A percentile compares a stretch with the other conserved stretches of the same genome.
Evolutionary conservation across 1,140 invertebrate species (phyloP).

Genomic region (Periplaneta americana): DNA sequence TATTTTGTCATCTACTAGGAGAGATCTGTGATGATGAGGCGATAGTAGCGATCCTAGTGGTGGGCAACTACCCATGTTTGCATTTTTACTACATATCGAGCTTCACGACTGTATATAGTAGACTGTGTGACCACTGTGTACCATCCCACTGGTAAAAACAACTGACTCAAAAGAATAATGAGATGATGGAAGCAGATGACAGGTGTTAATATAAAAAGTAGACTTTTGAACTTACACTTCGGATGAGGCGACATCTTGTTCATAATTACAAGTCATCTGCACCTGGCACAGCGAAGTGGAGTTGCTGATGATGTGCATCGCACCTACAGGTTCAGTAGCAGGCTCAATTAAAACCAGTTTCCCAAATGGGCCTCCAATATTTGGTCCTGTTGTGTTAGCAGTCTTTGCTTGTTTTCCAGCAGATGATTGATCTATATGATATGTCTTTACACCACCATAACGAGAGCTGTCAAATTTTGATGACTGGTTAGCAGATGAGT

Average conservation of each 20-base stretch:
- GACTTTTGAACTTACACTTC: background rate
- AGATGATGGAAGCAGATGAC: no score
- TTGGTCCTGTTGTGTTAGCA: background rate
- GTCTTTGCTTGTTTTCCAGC: background rate
- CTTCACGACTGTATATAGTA: no score
- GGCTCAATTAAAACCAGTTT: background rate
- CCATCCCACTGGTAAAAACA: no score
- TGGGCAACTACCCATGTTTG: no score
- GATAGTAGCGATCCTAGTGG: no score
- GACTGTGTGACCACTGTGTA: no score
- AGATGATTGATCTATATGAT: background rate
- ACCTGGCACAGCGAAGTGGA: background rate
- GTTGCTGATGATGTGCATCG: background rate
- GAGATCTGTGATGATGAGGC: no score
- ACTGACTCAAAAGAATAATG: no score
- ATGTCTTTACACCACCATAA: constrained; percentile 1
- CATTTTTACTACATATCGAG: no score
- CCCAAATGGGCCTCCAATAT: background rate
- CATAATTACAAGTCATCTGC: background rate
- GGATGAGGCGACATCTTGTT: background rate
- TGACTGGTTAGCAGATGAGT: background rate
- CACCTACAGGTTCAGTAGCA: background rate
- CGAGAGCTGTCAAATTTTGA: background rate
- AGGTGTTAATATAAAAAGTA: no score
- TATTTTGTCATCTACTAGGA: no score